Base-by-base conservation (phyloP, 2,888 invertebrate species). In the Hemicrepidius hirtus region DNA sequence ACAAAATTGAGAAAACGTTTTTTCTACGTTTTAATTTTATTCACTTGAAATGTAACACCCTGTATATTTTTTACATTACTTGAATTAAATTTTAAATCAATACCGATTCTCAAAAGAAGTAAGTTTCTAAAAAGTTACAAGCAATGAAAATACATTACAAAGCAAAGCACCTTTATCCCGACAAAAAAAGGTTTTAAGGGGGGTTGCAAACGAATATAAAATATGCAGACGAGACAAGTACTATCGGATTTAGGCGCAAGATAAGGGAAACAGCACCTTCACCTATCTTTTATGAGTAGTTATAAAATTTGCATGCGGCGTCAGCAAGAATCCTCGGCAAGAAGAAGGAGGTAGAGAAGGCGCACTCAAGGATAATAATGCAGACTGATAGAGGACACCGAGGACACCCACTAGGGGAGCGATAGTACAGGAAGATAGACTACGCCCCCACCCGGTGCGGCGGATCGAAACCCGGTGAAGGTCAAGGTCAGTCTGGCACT, bases 391-490 rank as follows among this genome's bases (percentile, higher is more conserved):
- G 59, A 59, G 65, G 65, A 72, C 60, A 60, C 60, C 53, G 55
- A 60, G 67, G 65, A 65, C 57, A 57, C 65, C 20, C 65, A 37
- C 62, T 57, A 63, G 50, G 60, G 67, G 41, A 49, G 67, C 59
- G 57, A 72, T 66, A 73, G 71, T 62, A 68, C 55, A 71, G 73
- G 75, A 73, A 68, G 71, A 73, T 73, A 76, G 75, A 66, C 72
- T 44, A 67, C 74, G 67, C 75, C 76, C 72, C 73, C 76, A 67
- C 75, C 64, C 57, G 37, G 20, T 57, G 49, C 67, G 73, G 75
- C 74, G 78, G 79, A 80, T 80, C 79, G 80, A 80, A 80, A 79
- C 76, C 76, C 75, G 78, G 77, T 76, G 79, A 79, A 79, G 80
- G 80, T 80, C 77, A 79, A 79, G 79, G 79, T 79, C 78, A 79